Conservation (phyloP, 1,140 invertebrate genomes). For the Drosophila persimilis region DNA sequence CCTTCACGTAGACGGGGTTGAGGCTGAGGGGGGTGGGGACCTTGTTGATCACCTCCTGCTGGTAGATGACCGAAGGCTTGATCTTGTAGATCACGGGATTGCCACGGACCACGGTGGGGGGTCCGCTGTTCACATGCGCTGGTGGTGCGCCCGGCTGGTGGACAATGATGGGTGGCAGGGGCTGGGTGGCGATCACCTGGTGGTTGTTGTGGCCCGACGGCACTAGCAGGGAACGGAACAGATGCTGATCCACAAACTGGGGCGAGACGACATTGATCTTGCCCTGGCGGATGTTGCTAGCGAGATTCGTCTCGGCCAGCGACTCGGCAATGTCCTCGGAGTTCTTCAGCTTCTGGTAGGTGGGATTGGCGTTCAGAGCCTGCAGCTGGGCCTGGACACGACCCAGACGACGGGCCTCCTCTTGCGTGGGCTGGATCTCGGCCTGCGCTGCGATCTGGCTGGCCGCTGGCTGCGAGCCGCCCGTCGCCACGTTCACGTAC, state of each 20-base stretch:
- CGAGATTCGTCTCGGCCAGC: slow-evolving; percentile 69
- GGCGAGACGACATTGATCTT: slow-evolving; percentile 78
- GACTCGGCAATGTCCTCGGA: slow-evolving; percentile 79
- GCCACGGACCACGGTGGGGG: slow-evolving; percentile 75
- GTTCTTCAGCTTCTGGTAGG: slow-evolving; percentile 76
- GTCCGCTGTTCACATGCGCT: slow-evolving; percentile 75
- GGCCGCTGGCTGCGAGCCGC: slow-evolving; percentile 56
- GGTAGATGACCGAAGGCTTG: slow-evolving; percentile 78
- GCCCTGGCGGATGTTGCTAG: slow-evolving; percentile 79
- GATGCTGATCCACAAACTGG: slow-evolving; percentile 74
- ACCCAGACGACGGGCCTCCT: slow-evolving; percentile 69
- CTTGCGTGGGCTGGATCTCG: slow-evolving; percentile 63
- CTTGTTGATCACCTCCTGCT: slow-evolving; percentile 82
- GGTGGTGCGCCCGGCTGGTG: slow-evolving; percentile 75
- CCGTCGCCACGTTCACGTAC: slow-evolving; percentile 71
- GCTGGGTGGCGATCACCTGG: slow-evolving; percentile 78
- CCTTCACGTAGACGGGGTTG: slow-evolving; percentile 80
- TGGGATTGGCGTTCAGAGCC: slow-evolving; percentile 71
- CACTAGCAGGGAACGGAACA: slow-evolving; percentile 76
- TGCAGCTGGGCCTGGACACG: slow-evolving; percentile 74
- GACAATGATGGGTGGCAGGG: slow-evolving; percentile 77
- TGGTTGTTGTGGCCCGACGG: slow-evolving; percentile 77
- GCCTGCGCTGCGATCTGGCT: slow-evolving; percentile 71
- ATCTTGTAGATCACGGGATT: slow-evolving; percentile 81
- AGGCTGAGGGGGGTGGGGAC: slow-evolving; percentile 78